Conservation (phyloP, 2,113 vertebrate genomes). For the Cyprinus carpio region DNA sequence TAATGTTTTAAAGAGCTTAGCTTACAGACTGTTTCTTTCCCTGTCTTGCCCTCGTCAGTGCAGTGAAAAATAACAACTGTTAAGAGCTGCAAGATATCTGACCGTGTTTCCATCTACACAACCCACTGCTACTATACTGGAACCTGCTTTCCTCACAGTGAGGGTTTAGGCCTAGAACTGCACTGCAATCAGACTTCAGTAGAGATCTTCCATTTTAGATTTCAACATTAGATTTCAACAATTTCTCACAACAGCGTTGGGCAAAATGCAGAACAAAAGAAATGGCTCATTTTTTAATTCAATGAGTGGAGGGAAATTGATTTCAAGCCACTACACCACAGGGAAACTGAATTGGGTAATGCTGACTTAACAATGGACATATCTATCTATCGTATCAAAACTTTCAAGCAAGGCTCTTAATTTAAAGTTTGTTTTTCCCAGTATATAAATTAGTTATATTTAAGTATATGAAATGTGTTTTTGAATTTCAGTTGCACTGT, state of each 20-base stretch:
- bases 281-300: not conserved
- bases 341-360: not conserved
- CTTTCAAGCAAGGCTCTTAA: too few species aligned
- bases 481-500: not conserved
- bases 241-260: not conserved
- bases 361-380: not conserved
- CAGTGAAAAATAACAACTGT: not conserved
- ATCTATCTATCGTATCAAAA: not conserved
- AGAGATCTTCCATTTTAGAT: not conserved
- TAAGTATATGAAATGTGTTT: too few species aligned
- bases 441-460: too few species aligned
- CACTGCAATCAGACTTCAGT: not conserved
- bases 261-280: not conserved
- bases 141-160: not conserved
- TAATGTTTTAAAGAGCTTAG: slow-evolving; percentile 40
- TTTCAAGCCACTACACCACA: not conserved
- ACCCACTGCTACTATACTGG: not conserved
- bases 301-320: not conserved
- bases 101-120: not conserved
- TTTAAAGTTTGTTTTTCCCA: too few species aligned
- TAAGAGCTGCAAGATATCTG: not conserved
- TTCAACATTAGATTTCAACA: not conserved
- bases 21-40: slow-evolving; percentile 30
- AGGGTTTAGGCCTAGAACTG: not conserved
- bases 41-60: not conserved